A percentile compares a stretch with the other conserved stretches of the same genome.
Conservation (phyloP, 2,888 invertebrate species). For the Euzophera pinguis region DNA sequence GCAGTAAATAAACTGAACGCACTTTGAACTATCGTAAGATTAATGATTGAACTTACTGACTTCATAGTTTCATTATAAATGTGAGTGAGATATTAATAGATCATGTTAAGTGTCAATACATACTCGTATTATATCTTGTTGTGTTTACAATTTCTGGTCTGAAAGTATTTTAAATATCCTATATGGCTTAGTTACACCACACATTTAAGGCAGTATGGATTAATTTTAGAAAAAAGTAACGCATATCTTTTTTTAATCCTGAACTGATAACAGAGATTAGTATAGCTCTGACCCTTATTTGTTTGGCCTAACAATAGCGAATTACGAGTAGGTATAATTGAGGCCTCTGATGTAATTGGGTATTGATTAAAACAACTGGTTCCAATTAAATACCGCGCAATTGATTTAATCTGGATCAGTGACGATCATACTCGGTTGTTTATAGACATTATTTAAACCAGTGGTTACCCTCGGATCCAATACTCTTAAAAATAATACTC, state of each 20-base stretch:
- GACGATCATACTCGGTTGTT: not conserved
- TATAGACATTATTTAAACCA: not conserved
- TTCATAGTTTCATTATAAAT: constrained; percentile 1
- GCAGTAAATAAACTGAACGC: not conserved
- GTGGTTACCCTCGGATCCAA: too few relatives aligned
- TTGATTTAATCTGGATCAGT: constrained; percentile 1
- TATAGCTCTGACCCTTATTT: not conserved
- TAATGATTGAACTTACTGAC: constrained; percentile 1
- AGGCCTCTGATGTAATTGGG: constrained; percentile 1
- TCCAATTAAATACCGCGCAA: not conserved
- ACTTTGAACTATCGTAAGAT: constrained; percentile 5
- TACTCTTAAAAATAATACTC: too few relatives aligned
- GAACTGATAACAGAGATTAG: too few relatives aligned
- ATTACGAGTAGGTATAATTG: not conserved
- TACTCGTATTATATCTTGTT: too few relatives aligned
- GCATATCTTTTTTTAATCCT: too few relatives aligned
- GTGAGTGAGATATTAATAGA: not conserved
- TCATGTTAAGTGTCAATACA: not conserved
- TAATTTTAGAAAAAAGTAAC: too few relatives aligned
- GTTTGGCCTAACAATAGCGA: not conserved
- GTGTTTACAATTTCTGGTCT: too few relatives aligned
- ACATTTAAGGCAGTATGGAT: too few relatives aligned
- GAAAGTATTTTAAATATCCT: too few relatives aligned
- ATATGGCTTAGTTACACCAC: too few relatives aligned
- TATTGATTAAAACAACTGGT: constrained; percentile 5